These are phyloP conservation scores for Galemys pyrenaicus DNA, from an alignment of 2,113 vertebrate genomes.

Conservation along the genomic window DNA sequence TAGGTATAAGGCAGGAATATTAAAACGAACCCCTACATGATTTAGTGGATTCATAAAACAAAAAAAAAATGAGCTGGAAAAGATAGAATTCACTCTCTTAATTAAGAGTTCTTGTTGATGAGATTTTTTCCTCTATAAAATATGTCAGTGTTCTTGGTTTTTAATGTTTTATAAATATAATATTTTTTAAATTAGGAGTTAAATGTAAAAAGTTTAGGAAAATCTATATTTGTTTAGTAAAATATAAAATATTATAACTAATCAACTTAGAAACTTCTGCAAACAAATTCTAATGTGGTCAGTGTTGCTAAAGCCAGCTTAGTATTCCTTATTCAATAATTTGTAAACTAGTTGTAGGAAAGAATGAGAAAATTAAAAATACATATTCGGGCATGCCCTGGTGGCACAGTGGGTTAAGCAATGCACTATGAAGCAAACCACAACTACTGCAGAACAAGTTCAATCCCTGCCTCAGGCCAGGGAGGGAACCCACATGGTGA, in stretches of 20 bases:
- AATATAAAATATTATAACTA: not conserved
- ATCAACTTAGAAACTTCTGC: not conserved
- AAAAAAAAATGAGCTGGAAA: not conserved
- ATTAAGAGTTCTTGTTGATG: slow-evolving; percentile 40
- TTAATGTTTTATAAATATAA: not conserved
- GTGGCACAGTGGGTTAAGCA: too few relatives aligned
- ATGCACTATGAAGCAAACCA: too few relatives aligned
- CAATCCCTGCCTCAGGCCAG: too few relatives aligned
- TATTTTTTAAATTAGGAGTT: not conserved
- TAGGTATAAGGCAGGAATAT: slow-evolving; percentile 65
- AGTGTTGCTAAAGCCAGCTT: not conserved
- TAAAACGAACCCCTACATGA: slow-evolving; percentile 16
- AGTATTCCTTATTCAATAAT: not conserved
- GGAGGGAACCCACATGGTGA: too few relatives aligned
- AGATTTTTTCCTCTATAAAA: slow-evolving; percentile 63
- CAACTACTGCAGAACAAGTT: too few relatives aligned
- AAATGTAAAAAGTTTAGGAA: not conserved
- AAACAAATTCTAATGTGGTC: not conserved
- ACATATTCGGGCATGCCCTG: too few relatives aligned
- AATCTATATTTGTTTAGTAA: not conserved
- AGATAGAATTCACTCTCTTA: slow-evolving; percentile 8
- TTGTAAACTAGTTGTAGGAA: not conserved
- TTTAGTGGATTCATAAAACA: slow-evolving; percentile 47
- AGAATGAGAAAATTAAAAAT: not conserved
- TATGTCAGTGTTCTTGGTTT: not conserved